phyloP scores from a whole-genome alignment of 2,797 vertebrate genomes.

The Sebastes minor region DNA sequence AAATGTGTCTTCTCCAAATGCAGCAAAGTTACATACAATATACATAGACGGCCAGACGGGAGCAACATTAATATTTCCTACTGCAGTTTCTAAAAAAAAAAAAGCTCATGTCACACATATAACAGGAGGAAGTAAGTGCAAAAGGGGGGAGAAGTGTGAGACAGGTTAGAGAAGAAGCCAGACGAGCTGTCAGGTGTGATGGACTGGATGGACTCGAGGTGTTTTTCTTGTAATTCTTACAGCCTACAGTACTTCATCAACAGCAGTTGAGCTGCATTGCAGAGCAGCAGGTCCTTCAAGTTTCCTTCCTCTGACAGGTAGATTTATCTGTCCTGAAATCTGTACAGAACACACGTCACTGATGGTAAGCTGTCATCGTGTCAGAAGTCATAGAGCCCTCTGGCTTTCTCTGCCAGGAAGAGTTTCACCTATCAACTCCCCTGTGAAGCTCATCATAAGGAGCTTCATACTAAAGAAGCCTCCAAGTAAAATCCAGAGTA shows the following conservation, averaged over 20 bases:
- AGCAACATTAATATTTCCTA: conserved; percentile 50
- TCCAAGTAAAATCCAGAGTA: no score
- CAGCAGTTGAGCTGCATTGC: conserved; percentile 96
- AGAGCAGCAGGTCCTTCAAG: conserved; percentile 96
- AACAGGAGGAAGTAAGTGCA: conserved; percentile 23
- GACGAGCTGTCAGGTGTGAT: conserved; percentile 89
- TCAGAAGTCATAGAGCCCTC: conserved; percentile 75
- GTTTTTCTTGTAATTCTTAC: conserved; percentile 97
- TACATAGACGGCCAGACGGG: no score
- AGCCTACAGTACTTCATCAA: conserved; percentile 99
- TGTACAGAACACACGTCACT: conserved; percentile 99
- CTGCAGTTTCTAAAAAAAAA: conserved; percentile 25
- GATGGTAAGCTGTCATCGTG: conserved; percentile 94
- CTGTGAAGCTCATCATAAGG: no score
- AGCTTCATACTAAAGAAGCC: no score
- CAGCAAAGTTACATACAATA: no score
- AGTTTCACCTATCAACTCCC: conserved; percentile 32
- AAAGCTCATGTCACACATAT: conserved; percentile 48
- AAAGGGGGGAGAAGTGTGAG: conserved; percentile 20
- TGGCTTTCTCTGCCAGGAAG: conserved; percentile 64
- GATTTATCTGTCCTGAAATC: no score
- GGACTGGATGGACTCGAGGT: conserved; percentile 79
- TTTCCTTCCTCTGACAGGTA: conserved; percentile 97
- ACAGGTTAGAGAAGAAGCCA: conserved; percentile 67
- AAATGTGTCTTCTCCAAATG: no score